Conservation (phyloP, 2,797 vertebrate species). For the Peromyscus attwateri region DNA sequence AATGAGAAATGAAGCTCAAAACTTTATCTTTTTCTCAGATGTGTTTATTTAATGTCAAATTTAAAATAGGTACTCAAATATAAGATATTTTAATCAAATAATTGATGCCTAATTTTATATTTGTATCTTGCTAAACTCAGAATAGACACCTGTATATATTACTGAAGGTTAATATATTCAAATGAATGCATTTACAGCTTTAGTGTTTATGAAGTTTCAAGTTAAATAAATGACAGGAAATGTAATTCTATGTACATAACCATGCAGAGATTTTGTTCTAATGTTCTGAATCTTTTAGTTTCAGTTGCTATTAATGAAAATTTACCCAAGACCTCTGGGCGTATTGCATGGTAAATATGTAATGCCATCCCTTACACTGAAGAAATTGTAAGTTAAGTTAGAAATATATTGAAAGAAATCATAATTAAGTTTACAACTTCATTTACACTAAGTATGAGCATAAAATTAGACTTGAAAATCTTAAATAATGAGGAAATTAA, state of each 20-base stretch:
- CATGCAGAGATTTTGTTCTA: neutral
- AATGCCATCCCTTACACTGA: neutral
- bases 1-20: constrained; percentile 13
- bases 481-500: neutral
- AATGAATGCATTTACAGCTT: constrained; percentile 70
- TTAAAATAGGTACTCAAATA: constrained; percentile 73
- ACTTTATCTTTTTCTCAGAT: neutral
- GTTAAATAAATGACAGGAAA: constrained; percentile 18
- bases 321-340: neutral
- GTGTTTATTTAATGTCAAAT: constrained; percentile 61
- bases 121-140: constrained; percentile 50
- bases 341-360: neutral
- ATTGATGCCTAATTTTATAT: constrained; percentile 67
- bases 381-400: neutral
- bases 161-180: constrained; percentile 78
- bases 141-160: constrained; percentile 72
- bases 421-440: neutral
- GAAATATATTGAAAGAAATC: neutral
- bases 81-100: constrained; percentile 75
- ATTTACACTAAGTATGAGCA: neutral
- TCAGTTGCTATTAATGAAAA: neutral
- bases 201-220: constrained; percentile 62
- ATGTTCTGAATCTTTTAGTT: neutral
- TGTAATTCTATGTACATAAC: neutral
- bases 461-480: neutral